phyloP scores from a whole-genome alignment of 92 coral and sea anemone genomes.

The Epizoanthus scotinus region DNA sequence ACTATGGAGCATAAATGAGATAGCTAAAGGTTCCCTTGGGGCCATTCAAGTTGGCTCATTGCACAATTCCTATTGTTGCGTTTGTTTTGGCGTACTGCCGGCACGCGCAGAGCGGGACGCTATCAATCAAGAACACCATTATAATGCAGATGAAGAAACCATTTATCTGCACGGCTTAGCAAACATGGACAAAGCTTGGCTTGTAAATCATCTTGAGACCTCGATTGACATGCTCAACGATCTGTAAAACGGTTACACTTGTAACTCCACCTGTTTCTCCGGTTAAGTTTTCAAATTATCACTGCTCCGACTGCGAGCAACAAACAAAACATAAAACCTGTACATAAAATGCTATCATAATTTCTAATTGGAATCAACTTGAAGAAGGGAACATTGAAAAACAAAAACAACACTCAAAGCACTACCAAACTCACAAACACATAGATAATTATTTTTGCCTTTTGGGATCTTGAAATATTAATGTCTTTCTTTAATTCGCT shows the following conservation, averaged over 20 bases:
- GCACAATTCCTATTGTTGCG: conserved; percentile 13
- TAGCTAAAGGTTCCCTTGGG: conserved; percentile 30
- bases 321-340: neutral
- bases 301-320: neutral
- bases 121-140: conserved; percentile 69
- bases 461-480: neutral
- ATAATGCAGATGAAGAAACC: conserved; percentile 73
- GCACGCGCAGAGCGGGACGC: conserved; percentile 82
- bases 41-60: conserved; percentile 12
- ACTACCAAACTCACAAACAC: neutral
- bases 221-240: conserved; percentile 27
- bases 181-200: conserved; percentile 46
- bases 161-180: conserved; percentile 58
- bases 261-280: conserved; percentile 23
- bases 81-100: conserved; percentile 54
- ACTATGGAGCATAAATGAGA: neutral
- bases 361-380: too few relatives aligned
- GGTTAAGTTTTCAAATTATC: conserved; percentile 12
- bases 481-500: neutral
- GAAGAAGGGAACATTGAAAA: too few relatives aligned
- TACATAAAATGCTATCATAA: neutral
- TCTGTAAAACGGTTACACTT: conserved; percentile 33
- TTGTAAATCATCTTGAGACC: neutral
- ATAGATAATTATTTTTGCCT: too few relatives aligned
- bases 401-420: neutral